These are phyloP conservation scores for Mercenaria mercenaria DNA, from an alignment of 1,140 invertebrate genomes.

Conservation along the genomic window DNA sequence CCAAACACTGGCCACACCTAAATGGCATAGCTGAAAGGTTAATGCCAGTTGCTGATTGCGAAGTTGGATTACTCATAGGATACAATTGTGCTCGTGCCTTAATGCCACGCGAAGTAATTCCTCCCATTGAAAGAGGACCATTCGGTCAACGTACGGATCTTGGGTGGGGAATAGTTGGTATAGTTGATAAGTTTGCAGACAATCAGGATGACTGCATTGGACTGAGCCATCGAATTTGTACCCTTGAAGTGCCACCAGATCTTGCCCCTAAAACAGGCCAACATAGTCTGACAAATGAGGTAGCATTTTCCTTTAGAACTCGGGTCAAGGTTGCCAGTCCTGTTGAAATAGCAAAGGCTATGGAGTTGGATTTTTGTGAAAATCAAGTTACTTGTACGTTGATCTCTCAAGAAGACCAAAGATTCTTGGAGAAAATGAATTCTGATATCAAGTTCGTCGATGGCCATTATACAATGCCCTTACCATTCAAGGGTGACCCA, in stretches of 20 bases:
- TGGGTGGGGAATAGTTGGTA: conserved; percentile 64
- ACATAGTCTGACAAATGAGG: too few relatives aligned
- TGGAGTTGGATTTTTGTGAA: too few relatives aligned
- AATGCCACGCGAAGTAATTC: conserved; percentile 48
- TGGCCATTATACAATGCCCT: neutral
- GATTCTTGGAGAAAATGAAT: neutral
- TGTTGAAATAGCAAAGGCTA: too few relatives aligned
- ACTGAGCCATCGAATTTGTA: conserved; percentile 42
- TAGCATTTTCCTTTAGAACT: too few relatives aligned
- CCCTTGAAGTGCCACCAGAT: conserved; percentile 3
- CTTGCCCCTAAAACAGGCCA: neutral
- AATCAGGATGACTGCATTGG: conserved; percentile 12
- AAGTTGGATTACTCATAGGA: conserved; percentile 56
- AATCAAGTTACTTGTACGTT: neutral
- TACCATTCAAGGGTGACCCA: neutral
- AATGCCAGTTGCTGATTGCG: conserved; percentile 18
- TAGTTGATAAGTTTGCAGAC: neutral
- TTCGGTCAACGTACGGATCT: conserved; percentile 49
- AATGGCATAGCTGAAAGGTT: conserved; percentile 14
- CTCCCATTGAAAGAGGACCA: conserved; percentile 10
- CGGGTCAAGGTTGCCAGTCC: too few relatives aligned
- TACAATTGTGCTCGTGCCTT: conserved; percentile 50
- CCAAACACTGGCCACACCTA: conserved; percentile 54
- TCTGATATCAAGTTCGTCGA: neutral
- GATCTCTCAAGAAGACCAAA: neutral